A percentile compares a stretch with the other conserved stretches of the same genome.
phyloP scores from a whole-genome alignment of 2,888 invertebrate genomes.

The Andrena flavipes region DNA sequence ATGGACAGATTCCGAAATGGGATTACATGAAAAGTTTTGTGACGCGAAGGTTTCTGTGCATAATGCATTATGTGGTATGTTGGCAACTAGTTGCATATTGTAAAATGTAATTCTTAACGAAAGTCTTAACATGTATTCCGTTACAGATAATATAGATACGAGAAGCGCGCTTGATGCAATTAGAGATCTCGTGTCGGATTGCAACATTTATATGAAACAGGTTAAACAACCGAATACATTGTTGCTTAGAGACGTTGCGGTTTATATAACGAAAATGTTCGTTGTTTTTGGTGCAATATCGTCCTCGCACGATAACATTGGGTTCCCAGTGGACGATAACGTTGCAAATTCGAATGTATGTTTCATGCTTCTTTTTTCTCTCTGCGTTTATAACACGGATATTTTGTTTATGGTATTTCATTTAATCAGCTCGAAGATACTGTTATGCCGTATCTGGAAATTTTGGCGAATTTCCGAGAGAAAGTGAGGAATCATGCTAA shows the following conservation, averaged over 20 bases:
- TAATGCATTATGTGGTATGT: slow-evolving; percentile 93
- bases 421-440: slow-evolving; percentile 89
- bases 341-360: slow-evolving; percentile 84
- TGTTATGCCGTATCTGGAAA: slow-evolving; percentile 95
- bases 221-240: slow-evolving; percentile 87
- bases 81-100: neutral
- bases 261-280: slow-evolving; percentile 93
- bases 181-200: slow-evolving; percentile 93
- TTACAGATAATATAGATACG: slow-evolving; percentile 96
- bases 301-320: slow-evolving; percentile 89
- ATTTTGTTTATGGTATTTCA: slow-evolving; percentile 25
- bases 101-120: neutral
- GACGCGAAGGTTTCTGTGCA: slow-evolving; percentile 90
- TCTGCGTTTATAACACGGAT: neutral
- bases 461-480: slow-evolving; percentile 94
- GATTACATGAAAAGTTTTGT: slow-evolving; percentile 89
- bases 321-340: slow-evolving; percentile 89
- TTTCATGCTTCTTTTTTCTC: neutral
- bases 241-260: slow-evolving; percentile 91
- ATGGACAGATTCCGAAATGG: slow-evolving; percentile 90
- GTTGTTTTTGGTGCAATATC: slow-evolving; percentile 91
- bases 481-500: slow-evolving; percentile 90
- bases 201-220: slow-evolving; percentile 94
- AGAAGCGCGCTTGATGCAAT: slow-evolving; percentile 93
- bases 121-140: neutral